Evolutionary conservation across 2,113 vertebrate genomes (phyloP).

Genomic region (Antechinus stuartii): DNA sequence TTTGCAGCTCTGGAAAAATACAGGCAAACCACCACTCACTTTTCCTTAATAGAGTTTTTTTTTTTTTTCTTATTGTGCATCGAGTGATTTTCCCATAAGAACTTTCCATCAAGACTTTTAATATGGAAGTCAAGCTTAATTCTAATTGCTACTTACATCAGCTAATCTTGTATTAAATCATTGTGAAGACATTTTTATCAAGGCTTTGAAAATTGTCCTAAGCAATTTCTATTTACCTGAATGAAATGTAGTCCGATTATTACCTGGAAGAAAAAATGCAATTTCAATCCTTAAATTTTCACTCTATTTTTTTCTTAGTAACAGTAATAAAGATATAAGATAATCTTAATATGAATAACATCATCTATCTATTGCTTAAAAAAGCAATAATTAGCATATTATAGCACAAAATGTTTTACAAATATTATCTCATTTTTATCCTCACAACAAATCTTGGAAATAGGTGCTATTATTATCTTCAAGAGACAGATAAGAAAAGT

Average conservation of each 20-base stretch:
- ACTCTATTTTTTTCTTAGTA: conserved; percentile 46
- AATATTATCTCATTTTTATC: background rate
- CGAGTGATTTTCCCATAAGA: conserved; percentile 40
- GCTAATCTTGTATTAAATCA: conserved; percentile 62
- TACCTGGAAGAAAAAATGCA: conserved; percentile 15
- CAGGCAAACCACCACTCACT: background rate
- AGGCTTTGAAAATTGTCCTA: conserved; percentile 54
- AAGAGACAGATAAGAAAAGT: background rate
- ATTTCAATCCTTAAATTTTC: conserved; percentile 50
- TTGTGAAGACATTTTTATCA: conserved; percentile 44
- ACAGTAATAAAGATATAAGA: conserved; percentile 42
- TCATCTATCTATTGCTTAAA: background rate
- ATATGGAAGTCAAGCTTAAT: conserved; percentile 58
- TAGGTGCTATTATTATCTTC: background rate
- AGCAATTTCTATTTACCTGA: conserved; percentile 58
- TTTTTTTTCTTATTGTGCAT: conserved; percentile 21
- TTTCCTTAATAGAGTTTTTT: conserved; percentile 38
- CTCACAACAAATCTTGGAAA: background rate
- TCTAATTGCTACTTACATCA: conserved; percentile 65
- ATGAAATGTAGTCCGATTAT: conserved; percentile 47
- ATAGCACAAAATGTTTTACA: background rate
- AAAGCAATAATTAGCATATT: background rate
- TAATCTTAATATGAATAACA: background rate
- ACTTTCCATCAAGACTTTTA: conserved; percentile 49
- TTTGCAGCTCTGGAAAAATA: conserved; percentile 43